A percentile compares a stretch with the other conserved stretches of the same genome.
These are phyloP conservation scores for Subacronicta megacephala DNA, from an alignment of 2,888 invertebrate species.

Conservation along the genomic window DNA sequence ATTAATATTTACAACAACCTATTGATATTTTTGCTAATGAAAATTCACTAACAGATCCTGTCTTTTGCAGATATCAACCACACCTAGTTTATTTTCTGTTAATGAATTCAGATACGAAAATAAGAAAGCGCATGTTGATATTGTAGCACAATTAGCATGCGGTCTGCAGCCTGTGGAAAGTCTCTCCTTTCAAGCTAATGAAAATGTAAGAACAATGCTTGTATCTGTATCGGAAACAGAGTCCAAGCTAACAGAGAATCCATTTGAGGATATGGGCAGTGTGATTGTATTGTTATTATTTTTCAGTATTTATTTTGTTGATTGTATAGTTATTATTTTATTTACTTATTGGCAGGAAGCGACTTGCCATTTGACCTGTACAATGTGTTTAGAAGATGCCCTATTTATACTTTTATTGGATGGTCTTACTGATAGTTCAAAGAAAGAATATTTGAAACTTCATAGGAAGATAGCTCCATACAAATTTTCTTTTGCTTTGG, in stretches of 20 bases:
- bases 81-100: constrained; percentile 92
- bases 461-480: constrained; percentile 94
- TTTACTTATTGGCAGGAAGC: constrained; percentile 30
- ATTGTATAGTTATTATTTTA: no score
- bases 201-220: constrained; percentile 62
- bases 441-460: constrained; percentile 88
- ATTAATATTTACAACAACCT: no score
- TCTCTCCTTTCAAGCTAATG: constrained; percentile 74
- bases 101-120: constrained; percentile 88
- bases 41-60: no score
- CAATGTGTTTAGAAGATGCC: constrained; percentile 85
- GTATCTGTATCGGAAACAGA: no score
- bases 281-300: no score
- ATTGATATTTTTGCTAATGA: no score
- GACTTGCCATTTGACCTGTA: constrained; percentile 77
- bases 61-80: constrained; percentile 90
- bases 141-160: constrained; percentile 91
- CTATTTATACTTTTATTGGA: constrained; percentile 89
- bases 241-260: no score
- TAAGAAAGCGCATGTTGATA: constrained; percentile 87
- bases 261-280: no score
- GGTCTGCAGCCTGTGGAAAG: constrained; percentile 91
- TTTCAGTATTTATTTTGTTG: no score
- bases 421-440: constrained; percentile 86
- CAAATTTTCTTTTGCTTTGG: constrained; percentile 91